Conservation (phyloP, 1,140 invertebrate genomes). For the Rhopalosiphum padi region DNA sequence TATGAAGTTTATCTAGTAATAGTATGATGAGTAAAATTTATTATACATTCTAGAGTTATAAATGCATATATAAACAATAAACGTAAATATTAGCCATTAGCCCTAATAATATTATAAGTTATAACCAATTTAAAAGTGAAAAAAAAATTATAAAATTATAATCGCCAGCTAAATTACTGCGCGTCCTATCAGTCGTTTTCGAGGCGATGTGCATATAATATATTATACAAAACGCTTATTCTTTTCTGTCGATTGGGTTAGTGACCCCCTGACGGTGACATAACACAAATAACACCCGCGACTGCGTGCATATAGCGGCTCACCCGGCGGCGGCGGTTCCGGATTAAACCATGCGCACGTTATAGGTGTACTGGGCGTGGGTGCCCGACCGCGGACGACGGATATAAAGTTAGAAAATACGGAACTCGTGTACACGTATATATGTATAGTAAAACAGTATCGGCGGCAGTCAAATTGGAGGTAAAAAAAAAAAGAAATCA, state of each 20-base stretch:
- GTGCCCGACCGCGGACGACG: conserved; percentile 31
- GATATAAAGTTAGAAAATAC: neutral
- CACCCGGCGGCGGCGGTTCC: neutral
- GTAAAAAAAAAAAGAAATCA: conserved; percentile 33
- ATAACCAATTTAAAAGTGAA: neutral
- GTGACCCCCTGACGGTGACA: conserved; percentile 27
- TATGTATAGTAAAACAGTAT: neutral
- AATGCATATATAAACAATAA: neutral
- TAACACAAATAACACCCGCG: conserved; percentile 36
- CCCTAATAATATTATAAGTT: neutral
- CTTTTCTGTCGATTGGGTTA: conserved; percentile 21
- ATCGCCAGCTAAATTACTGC: neutral
- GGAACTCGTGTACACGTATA: neutral
- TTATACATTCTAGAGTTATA: no score
- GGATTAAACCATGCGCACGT: conserved; percentile 18
- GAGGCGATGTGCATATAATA: neutral
- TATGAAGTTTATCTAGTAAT: neutral
- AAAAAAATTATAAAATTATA: neutral
- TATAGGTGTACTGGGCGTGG: conserved; percentile 20
- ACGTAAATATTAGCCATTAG: neutral
- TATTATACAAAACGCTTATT: neutral
- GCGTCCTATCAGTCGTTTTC: neutral
- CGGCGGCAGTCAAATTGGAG: no score
- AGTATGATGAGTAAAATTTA: neutral
- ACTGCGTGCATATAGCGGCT: neutral